These are phyloP conservation scores for Oeneis ivallda DNA, from an alignment of 2,888 invertebrate species.

Conservation along the genomic window DNA sequence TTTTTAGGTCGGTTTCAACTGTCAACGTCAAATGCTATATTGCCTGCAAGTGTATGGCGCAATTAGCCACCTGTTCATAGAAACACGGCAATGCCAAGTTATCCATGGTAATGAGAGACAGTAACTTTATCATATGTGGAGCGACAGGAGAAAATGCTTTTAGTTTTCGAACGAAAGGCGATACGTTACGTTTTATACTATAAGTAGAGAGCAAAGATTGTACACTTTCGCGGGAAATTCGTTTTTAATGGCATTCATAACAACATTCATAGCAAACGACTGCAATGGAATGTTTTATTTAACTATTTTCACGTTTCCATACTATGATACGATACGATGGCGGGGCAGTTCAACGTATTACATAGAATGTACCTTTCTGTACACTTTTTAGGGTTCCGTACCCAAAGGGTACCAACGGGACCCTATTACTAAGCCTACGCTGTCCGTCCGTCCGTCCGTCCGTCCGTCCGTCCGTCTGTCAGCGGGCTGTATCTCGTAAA, in stretches of 20 bases:
- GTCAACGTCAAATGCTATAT: not conserved
- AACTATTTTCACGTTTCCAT: not conserved
- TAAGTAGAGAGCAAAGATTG: constrained; percentile 49
- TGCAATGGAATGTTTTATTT: not conserved
- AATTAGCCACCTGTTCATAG: constrained; percentile 25
- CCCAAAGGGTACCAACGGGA: too few species aligned
- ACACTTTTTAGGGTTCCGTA: too few species aligned
- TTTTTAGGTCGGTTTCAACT: not conserved
- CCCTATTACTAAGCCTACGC: too few species aligned
- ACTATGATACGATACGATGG: not conserved
- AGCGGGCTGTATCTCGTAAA: too few species aligned
- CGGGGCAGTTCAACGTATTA: not conserved
- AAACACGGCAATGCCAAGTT: constrained; percentile 59
- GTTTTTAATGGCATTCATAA: constrained; percentile 55
- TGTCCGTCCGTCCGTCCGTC: too few species aligned
- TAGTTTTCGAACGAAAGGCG: constrained; percentile 71
- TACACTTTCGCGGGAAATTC: constrained; percentile 61
- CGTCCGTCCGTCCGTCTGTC: too few species aligned
- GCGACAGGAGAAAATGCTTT: constrained; percentile 67
- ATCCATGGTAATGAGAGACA: constrained; percentile 66
- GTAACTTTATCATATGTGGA: constrained; percentile 71
- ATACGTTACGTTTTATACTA: constrained; percentile 52
- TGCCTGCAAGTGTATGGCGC: not conserved
- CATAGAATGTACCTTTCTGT: not conserved
- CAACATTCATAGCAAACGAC: constrained; percentile 41